These are phyloP conservation scores for Trissolcus japonicus DNA, from an alignment of 2,888 invertebrate genomes.

Conservation along the genomic window DNA sequence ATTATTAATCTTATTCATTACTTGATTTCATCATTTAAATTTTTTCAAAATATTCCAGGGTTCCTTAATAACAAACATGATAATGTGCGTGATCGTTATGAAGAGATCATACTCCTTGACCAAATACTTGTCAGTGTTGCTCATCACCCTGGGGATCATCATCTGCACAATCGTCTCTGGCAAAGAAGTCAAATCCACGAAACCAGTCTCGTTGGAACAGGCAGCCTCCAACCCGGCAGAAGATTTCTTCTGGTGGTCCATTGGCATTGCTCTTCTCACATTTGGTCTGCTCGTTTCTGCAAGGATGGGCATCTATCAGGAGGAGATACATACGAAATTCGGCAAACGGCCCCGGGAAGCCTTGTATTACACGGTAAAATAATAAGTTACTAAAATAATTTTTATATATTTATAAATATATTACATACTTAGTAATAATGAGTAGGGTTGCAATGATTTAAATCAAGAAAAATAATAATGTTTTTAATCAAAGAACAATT, in stretches of 20 bases:
- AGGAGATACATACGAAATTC: constrained; percentile 86
- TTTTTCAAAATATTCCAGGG: constrained; percentile 82
- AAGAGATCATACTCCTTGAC: constrained; percentile 87
- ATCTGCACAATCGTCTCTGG: constrained; percentile 93
- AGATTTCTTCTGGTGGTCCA: constrained; percentile 81
- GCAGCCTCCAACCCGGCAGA: constrained; percentile 73
- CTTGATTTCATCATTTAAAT: not conserved
- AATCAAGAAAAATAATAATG: constrained; percentile 45
- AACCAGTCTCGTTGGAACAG: constrained; percentile 72
- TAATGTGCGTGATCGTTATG: constrained; percentile 93
- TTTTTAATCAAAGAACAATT: not conserved
- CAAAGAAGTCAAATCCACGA: constrained; percentile 80
- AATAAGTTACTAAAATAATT: no score
- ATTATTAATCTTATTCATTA: not conserved
- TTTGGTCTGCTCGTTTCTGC: constrained; percentile 94
- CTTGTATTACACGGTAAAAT: constrained; percentile 85
- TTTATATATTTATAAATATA: no score
- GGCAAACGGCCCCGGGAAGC: constrained; percentile 96
- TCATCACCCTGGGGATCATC: constrained; percentile 95
- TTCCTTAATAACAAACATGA: constrained; percentile 96
- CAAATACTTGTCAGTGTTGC: constrained; percentile 93
- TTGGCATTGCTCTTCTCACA: constrained; percentile 89
- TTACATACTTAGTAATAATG: no score
- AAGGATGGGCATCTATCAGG: constrained; percentile 96
- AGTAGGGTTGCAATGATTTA: not conserved